Evolutionary conservation across 2,888 invertebrate species (phyloP).

Genomic region (Brachyptera risi): DNA sequence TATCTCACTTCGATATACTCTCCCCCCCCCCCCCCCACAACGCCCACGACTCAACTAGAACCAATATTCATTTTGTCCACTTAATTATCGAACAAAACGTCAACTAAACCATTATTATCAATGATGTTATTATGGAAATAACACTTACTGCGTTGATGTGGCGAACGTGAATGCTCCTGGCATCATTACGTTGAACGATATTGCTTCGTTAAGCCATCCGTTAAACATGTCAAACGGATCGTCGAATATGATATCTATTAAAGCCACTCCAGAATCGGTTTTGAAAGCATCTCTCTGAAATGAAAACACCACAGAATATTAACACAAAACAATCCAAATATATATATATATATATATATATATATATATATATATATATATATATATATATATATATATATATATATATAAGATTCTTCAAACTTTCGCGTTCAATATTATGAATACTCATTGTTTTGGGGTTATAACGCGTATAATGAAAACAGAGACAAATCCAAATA

Average conservation of each 20-base stretch:
- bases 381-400: too few relatives aligned
- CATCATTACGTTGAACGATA: neutral
- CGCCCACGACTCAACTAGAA: neutral
- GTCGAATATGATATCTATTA: slow-evolving; percentile 42
- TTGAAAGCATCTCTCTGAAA: neutral
- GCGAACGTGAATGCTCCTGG: slow-evolving; percentile 6
- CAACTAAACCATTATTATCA: neutral
- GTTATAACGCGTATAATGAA: too few relatives aligned
- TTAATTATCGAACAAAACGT: neutral
- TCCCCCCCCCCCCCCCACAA: too few relatives aligned
- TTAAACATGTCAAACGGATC: slow-evolving; percentile 47
- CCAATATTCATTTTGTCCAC: neutral
- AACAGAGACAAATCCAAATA: too few relatives aligned
- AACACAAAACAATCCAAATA: too few relatives aligned
- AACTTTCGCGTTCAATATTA: too few relatives aligned
- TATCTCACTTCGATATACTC: too few relatives aligned
- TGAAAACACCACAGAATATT: too few relatives aligned
- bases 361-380: too few relatives aligned
- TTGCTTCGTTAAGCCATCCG: slow-evolving; percentile 45
- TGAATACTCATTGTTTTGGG: too few relatives aligned
- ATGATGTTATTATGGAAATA: neutral
- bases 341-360: too few relatives aligned
- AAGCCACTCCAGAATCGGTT: slow-evolving; percentile 41
- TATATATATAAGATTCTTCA: too few relatives aligned
- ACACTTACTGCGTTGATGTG: neutral